Evolutionary conservation across 2,797 vertebrate species (phyloP).

Genomic region (Tragelaphus eurycerus): DNA sequence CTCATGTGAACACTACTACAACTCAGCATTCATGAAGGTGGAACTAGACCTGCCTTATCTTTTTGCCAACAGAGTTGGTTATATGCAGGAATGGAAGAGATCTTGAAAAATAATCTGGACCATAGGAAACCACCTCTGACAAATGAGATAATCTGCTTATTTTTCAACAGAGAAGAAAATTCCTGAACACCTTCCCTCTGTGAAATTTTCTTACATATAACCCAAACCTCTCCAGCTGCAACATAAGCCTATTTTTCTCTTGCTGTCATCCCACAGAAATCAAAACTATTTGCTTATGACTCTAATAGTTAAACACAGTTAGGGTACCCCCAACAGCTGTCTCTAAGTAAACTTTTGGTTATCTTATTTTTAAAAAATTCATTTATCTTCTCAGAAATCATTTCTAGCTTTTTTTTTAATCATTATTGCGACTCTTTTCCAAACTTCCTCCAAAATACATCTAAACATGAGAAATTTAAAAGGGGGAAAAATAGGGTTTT

Average conservation of each 20-base stretch:
- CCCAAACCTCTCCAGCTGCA: slow-evolving; percentile 42
- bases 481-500: background rate
- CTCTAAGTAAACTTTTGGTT: background rate
- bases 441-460: slow-evolving; percentile 30
- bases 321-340: background rate
- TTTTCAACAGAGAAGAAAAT: slow-evolving; percentile 54
- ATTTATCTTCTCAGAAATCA: slow-evolving; percentile 16
- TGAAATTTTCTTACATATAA: slow-evolving; percentile 47
- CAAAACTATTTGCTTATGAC: background rate
- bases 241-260: slow-evolving; percentile 36
- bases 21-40: slow-evolving; percentile 33
- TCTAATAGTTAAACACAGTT: slow-evolving; percentile 22
- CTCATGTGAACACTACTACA: slow-evolving; percentile 18
- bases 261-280: slow-evolving; percentile 30
- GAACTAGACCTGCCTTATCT: slow-evolving; percentile 24
- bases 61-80: slow-evolving; percentile 42
- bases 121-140: slow-evolving; percentile 44
- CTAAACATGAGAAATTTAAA: slow-evolving; percentile 31
- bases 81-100: slow-evolving; percentile 13
- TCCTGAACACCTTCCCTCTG: slow-evolving; percentile 28
- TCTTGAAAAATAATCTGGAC: slow-evolving; percentile 36
- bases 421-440: background rate
- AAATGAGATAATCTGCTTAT: slow-evolving; percentile 54
- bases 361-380: background rate
- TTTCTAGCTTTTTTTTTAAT: slow-evolving; percentile 40